These are phyloP conservation scores for Bucorvus abyssinicus DNA, from an alignment of 2,797 vertebrate genomes.

Conservation along the genomic window DNA sequence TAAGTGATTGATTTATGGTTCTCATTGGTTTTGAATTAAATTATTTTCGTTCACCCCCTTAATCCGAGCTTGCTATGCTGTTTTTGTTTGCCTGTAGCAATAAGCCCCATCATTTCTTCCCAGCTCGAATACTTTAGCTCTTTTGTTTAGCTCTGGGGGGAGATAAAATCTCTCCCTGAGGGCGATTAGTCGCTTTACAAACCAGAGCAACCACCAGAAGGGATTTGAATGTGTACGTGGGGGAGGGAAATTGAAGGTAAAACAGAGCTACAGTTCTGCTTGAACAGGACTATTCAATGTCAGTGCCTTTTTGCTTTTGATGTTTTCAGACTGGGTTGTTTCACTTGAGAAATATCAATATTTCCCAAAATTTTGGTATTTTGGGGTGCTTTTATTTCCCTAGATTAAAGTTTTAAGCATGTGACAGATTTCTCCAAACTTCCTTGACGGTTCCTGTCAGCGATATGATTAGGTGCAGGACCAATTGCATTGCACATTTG, in stretches of 20 bases:
- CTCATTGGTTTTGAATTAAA: too few species aligned
- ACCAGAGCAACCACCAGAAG: not conserved
- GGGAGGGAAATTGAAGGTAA: not conserved
- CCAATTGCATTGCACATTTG: not conserved
- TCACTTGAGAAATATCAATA: not conserved
- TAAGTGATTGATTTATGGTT: too few species aligned
- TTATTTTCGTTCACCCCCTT: too few species aligned
- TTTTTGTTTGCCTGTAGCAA: too few species aligned
- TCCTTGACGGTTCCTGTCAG: not conserved
- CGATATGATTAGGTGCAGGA: not conserved
- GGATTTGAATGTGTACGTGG: not conserved
- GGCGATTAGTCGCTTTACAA: too few species aligned
- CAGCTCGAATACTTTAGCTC: too few species aligned
- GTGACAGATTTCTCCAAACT: not conserved
- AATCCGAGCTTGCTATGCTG: too few species aligned
- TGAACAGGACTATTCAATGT: not conserved
- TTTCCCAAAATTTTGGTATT: not conserved
- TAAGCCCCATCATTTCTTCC: too few species aligned
- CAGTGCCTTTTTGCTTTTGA: not conserved
- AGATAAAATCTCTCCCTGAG: too few species aligned
- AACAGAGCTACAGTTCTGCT: not conserved
- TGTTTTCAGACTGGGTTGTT: not conserved
- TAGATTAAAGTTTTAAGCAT: not conserved
- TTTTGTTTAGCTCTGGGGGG: too few species aligned
- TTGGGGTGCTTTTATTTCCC: not conserved